Base-by-base conservation (phyloP, 2,888 invertebrate species). In the Muscina levida region DNA sequence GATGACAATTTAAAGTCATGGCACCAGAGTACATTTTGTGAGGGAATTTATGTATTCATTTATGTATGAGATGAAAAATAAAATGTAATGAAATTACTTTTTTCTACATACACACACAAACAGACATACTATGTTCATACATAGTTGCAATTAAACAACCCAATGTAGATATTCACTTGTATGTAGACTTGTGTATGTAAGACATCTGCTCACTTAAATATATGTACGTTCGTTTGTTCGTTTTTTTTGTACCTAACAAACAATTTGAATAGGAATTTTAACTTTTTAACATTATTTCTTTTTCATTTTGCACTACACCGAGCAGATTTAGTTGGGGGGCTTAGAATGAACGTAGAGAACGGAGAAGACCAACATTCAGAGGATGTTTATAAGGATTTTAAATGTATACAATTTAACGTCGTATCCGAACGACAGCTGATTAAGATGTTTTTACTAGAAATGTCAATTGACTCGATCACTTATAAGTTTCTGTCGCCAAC, bases 221-320 rank as follows among this genome's bases (percentile, higher is more conserved):
- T 4, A 65, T 51, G 51, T 46, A 26, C 6, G 26, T 59, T n/a
- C 4, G 1, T 0, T 56, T 59, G 56, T 68, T 37, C 46, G 10
- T 26, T 1, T 17, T 26, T 1, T 17, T 10, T 80, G 85, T 71
- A 77, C 87, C 86, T 87, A 87, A 87, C 86, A 87, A 87, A 86
- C 86, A 86, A 85, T 87, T 87, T 86, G 84, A 87, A 87, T 87
- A 87, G 85, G 85, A 87, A 87, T 86, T 88, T 88, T 87, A 87
- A 87, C 88, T 88, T 88, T 87, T 87, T 88, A 87, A 86, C 86
- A 87, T 86, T 87, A 86, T 88, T 87, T 87, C 80, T 85, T 84
- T 72, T 73, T 3, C 31, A 31, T 31, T n/a, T 5, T 31, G 31
- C 8, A 31, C 31, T 31, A 5, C n/a, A n/a, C n/a, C n/a, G n/a